These are phyloP conservation scores for Pollimyrus isidori DNA, from an alignment of 2,113 vertebrate genomes.

Conservation along the genomic window DNA sequence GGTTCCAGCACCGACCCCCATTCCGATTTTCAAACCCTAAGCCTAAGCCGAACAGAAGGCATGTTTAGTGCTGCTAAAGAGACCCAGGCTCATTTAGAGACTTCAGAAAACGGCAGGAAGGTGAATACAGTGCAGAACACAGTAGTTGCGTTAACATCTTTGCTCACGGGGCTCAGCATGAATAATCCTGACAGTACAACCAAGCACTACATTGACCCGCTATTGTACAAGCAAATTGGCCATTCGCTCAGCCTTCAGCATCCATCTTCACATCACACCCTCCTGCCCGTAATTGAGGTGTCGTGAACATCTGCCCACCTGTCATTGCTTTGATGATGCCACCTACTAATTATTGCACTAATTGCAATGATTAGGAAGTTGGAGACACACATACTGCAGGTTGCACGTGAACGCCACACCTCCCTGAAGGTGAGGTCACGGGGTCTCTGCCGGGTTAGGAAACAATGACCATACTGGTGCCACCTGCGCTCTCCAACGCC, in stretches of 20 bases:
- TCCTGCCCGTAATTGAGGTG: not conserved
- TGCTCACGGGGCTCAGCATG: not conserved
- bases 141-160: not conserved
- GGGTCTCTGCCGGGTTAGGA: not conserved
- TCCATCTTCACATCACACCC: not conserved
- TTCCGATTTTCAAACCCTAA: not conserved
- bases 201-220: not conserved
- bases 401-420: not conserved
- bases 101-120: not conserved
- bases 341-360: not conserved
- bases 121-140: not conserved
- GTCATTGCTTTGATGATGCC: not conserved
- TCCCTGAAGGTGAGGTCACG: not conserved
- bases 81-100: not conserved
- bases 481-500: not conserved
- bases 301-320: slow-evolving; percentile 1
- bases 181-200: not conserved
- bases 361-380: not conserved
- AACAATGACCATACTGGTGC: not conserved
- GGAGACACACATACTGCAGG: not conserved
- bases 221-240: not conserved
- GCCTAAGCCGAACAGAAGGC: not conserved
- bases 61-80: not conserved
- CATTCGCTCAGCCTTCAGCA: not conserved
- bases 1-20: not conserved